Conservation (phyloP, 2,113 vertebrate genomes). For the Oreocharis arfaki region DNA sequence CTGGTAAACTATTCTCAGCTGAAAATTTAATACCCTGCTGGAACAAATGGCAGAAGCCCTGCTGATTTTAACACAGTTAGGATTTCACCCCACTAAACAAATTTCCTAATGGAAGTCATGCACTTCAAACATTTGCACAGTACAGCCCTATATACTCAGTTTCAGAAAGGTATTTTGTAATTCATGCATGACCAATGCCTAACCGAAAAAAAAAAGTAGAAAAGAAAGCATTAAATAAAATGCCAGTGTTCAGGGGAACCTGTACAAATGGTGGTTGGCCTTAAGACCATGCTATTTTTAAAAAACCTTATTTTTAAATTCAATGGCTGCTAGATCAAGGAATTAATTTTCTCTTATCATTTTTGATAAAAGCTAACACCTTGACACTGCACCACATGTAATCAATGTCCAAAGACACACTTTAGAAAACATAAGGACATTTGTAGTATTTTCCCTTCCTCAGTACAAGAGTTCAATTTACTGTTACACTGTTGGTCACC, state of each 20-base stretch:
- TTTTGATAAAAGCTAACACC: neutral
- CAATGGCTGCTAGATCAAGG: neutral
- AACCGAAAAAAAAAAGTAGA: neutral
- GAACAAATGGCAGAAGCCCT: conserved; percentile 41
- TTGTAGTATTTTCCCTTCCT: neutral
- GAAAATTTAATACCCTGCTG: conserved; percentile 17
- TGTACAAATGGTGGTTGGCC: neutral
- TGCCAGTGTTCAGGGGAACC: neutral
- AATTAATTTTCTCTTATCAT: neutral
- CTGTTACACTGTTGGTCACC: neutral
- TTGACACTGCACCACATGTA: neutral
- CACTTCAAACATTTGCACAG: neutral
- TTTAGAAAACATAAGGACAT: neutral
- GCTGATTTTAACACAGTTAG: conserved; percentile 35
- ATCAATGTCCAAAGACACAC: neutral
- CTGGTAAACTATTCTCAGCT: neutral
- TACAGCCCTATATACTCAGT: neutral
- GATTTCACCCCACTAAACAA: conserved; percentile 5
- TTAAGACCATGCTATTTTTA: neutral
- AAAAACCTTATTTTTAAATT: neutral
- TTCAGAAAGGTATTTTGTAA: conserved; percentile 16
- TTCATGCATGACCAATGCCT: neutral
- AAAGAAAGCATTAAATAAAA: neutral
- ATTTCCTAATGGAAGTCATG: neutral
- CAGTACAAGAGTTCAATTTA: neutral